Conservation (phyloP, 2,888 invertebrate species). For the Dastarcus helophoroides region DNA sequence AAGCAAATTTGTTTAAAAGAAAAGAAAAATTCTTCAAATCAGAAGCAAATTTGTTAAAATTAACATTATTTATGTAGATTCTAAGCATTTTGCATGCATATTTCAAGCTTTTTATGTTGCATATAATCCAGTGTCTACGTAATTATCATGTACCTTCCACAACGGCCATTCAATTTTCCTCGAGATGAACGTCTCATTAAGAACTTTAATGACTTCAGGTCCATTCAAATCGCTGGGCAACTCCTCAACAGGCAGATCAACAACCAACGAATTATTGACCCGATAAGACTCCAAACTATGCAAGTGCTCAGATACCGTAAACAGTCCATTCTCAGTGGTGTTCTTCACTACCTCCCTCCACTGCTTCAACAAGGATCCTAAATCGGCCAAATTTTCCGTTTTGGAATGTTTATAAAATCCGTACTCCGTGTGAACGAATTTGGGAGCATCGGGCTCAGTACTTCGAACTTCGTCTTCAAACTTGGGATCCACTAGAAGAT, state of each 20-base stretch:
- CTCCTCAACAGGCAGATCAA: constrained; percentile 34
- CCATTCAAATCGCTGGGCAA: too few species aligned
- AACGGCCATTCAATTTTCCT: constrained; percentile 37
- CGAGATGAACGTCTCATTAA: constrained; percentile 25
- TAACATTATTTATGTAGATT: too few species aligned
- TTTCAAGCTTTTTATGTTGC: too few species aligned
- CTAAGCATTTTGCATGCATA: too few species aligned
- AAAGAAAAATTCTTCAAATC: too few species aligned
- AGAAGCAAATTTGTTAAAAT: too few species aligned
- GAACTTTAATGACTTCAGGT: constrained; percentile 18
- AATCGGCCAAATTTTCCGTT: constrained; percentile 51
- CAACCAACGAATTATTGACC: constrained; percentile 28
- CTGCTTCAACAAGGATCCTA: constrained; percentile 46
- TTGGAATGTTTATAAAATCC: constrained; percentile 51
- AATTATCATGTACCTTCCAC: constrained; percentile 46
- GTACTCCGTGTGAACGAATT: constrained; percentile 38
- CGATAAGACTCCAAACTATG: constrained; percentile 28
- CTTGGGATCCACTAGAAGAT: constrained; percentile 48
- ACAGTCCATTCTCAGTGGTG: constrained; percentile 35
- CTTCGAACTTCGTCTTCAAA: constrained; percentile 41
- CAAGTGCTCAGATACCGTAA: constrained; percentile 32
- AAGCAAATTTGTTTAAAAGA: too few species aligned
- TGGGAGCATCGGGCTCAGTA: constrained; percentile 26
- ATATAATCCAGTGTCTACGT: too few species aligned
- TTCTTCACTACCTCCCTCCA: constrained; percentile 54